Evolutionary conservation across 2,113 vertebrate species (phyloP).

Genomic region (Equus quagga): DNA sequence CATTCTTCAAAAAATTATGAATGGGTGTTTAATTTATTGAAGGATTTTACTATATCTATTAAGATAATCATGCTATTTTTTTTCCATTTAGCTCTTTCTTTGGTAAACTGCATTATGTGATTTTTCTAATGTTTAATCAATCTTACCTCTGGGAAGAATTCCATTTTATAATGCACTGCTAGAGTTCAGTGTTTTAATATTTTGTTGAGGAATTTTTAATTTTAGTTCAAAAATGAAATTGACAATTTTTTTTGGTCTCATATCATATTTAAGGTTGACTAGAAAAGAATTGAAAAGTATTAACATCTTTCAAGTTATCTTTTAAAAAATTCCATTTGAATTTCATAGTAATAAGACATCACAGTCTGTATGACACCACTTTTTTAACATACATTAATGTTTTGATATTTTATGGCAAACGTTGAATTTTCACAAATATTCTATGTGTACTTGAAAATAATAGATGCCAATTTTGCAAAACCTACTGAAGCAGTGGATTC

Average conservation of each 20-base stretch:
- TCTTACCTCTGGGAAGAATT: background rate
- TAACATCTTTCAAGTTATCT: background rate
- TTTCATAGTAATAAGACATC: background rate
- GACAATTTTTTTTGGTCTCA: background rate
- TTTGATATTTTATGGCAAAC: background rate
- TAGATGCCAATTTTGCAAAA: background rate
- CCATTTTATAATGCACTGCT: background rate
- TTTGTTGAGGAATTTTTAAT: background rate
- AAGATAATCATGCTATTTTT: background rate
- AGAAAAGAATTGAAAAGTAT: background rate
- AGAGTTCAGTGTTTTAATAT: background rate
- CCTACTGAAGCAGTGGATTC: background rate
- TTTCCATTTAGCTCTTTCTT: background rate
- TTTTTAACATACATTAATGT: background rate
- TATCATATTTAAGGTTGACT: background rate
- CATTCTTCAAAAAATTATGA: background rate
- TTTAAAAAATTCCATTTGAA: background rate
- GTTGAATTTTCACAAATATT: slow-evolving; percentile 16
- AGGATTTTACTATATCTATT: background rate
- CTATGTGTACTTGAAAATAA: background rate
- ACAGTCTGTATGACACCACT: background rate
- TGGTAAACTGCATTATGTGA: background rate
- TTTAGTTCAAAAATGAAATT: background rate
- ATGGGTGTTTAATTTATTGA: background rate
- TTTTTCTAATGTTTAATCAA: background rate